Conservation (phyloP, 2,888 invertebrate genomes). For the Ormyrus thymus region DNA sequence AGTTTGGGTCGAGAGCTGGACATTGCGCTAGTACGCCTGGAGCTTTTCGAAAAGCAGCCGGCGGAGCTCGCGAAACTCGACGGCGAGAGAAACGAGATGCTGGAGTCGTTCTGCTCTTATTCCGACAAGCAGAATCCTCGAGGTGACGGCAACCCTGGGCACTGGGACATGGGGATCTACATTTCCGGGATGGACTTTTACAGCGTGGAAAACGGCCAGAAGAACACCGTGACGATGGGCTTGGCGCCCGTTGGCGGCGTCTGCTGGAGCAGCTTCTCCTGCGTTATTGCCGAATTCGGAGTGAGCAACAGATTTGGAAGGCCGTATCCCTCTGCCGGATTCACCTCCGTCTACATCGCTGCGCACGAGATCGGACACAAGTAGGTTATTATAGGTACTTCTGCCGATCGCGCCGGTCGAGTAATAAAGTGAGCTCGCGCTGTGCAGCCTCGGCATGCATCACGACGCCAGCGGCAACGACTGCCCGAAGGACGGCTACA, state of each 20-base stretch:
- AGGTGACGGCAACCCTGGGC: conserved; percentile 82
- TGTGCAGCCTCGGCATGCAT: conserved; percentile 87
- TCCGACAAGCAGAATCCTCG: conserved; percentile 81
- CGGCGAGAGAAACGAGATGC: conserved; percentile 81
- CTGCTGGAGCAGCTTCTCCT: conserved; percentile 83
- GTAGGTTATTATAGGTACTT: too few species aligned
- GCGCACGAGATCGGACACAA: conserved; percentile 91
- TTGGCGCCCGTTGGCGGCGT: conserved; percentile 88
- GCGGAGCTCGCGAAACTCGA: conserved; percentile 79
- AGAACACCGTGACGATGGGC: conserved; percentile 87
- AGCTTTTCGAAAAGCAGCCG: conserved; percentile 83
- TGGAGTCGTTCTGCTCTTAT: conserved; percentile 87
- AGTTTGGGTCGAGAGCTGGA: conserved; percentile 82
- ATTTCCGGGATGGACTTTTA: conserved; percentile 88
- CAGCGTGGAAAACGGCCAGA: conserved; percentile 81
- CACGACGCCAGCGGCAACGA: conserved; percentile 85
- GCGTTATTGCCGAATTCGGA: conserved; percentile 87
- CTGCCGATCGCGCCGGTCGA: too few species aligned
- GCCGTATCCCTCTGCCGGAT: conserved; percentile 89
- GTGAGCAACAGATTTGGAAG: conserved; percentile 84
- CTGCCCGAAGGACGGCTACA: conserved; percentile 86
- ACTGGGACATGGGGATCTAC: conserved; percentile 88
- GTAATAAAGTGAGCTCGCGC: too few species aligned
- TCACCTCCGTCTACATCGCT: conserved; percentile 87
- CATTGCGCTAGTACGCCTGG: conserved; percentile 82